A percentile compares a stretch with the other conserved stretches of the same genome.
Conservation (phyloP, 1,140 invertebrate genomes). For the Sesamia nonagrioides region DNA sequence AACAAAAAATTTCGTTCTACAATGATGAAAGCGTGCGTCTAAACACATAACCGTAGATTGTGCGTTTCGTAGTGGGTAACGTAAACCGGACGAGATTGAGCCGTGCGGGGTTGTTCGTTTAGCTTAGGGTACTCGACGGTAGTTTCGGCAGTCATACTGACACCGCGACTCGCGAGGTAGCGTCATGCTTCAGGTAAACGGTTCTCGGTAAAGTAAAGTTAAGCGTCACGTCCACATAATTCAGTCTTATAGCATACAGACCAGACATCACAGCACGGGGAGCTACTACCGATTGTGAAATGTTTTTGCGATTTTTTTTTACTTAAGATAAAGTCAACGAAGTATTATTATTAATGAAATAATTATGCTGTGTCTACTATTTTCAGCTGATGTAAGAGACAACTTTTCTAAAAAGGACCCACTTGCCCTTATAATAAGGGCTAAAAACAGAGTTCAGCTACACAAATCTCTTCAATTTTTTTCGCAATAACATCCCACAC, state of each 20-base stretch:
- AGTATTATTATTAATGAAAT: too few relatives aligned
- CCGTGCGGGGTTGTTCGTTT: constrained; percentile 26
- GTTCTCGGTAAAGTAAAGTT: constrained; percentile 20
- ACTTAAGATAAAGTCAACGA: too few relatives aligned
- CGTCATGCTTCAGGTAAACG: constrained; percentile 34
- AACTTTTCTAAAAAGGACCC: too few relatives aligned
- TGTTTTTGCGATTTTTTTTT: constrained; percentile 18
- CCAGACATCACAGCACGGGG: constrained; percentile 56
- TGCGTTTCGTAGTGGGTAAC: constrained; percentile 38
- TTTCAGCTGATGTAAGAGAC: too few relatives aligned
- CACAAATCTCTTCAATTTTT: neutral
- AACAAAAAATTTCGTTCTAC: constrained; percentile 40
- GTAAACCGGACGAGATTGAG: constrained; percentile 21
- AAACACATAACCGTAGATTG: constrained; percentile 40
- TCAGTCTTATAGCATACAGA: constrained; percentile 57
- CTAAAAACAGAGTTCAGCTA: too few relatives aligned
- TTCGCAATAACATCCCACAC: constrained; percentile 24
- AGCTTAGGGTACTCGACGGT: neutral
- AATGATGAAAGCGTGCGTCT: constrained; percentile 46
- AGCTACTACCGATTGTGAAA: constrained; percentile 2
- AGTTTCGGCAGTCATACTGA: neutral
- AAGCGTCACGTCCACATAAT: constrained; percentile 63
- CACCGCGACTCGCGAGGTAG: constrained; percentile 22
- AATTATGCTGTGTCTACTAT: too few relatives aligned
- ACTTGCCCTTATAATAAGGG: too few relatives aligned